Percentiles rank a stretch among this genome's conserved stretches.
These are phyloP conservation scores for Rotaria socialis DNA, from an alignment of 2,888 invertebrate species.

Conservation along the genomic window DNA sequence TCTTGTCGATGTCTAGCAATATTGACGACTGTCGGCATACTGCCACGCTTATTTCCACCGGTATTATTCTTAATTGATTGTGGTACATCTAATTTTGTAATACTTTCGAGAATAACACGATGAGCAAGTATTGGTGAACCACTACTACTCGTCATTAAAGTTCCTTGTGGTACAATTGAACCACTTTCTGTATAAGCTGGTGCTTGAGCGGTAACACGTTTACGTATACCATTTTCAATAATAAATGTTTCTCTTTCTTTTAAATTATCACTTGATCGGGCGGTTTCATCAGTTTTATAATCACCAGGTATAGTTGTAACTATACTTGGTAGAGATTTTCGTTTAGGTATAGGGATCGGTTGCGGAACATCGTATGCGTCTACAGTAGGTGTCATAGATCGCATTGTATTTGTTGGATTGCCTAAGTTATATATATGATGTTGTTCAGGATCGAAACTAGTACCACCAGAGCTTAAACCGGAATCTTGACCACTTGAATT, in stretches of 20 bases:
- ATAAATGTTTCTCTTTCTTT: slow-evolving; percentile 45
- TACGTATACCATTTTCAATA: slow-evolving; percentile 46
- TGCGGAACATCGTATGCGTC: not conserved
- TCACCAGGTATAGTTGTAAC: slow-evolving; percentile 38
- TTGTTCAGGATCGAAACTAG: slow-evolving; percentile 40
- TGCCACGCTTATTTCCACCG: slow-evolving; percentile 39
- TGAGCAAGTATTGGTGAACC: slow-evolving; percentile 41
- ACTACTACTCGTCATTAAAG: slow-evolving; percentile 32
- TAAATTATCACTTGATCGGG: slow-evolving; percentile 41
- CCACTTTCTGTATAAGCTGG: not conserved
- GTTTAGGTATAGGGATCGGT: slow-evolving; percentile 34
- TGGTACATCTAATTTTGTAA: slow-evolving; percentile 28
- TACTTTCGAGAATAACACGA: slow-evolving; percentile 43
- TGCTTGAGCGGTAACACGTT: slow-evolving; percentile 44
- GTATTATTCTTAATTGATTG: not conserved
- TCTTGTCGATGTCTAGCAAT: slow-evolving; percentile 26
- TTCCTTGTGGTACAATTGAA: not conserved
- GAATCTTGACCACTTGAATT: slow-evolving; percentile 44
- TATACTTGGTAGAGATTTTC: slow-evolving; percentile 46
- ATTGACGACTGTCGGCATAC: slow-evolving; percentile 40
- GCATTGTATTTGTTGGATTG: not conserved
- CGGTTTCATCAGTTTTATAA: slow-evolving; percentile 44
- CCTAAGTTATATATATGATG: not conserved
- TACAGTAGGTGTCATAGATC: not conserved
- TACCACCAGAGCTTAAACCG: slow-evolving; percentile 39